Evolutionary conservation across 1,140 invertebrate genomes (phyloP).

Genomic region (Rhopalosiphum padi): DNA sequence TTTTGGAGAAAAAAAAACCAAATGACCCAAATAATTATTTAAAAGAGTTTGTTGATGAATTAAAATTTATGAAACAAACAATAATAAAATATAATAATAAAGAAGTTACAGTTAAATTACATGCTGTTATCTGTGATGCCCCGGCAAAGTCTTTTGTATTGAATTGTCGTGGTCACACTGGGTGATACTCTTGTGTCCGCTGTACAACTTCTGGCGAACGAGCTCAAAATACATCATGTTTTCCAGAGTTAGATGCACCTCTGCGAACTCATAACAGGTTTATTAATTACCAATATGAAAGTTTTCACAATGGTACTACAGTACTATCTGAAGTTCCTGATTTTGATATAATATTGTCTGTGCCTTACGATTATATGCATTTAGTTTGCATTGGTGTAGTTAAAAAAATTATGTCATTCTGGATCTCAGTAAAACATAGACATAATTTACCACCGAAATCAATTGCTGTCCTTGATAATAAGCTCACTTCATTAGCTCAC

Average conservation of each 20-base stretch:
- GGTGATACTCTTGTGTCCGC: neutral
- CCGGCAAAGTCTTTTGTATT: neutral
- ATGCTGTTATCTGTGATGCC: neutral
- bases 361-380: neutral
- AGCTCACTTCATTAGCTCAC: neutral
- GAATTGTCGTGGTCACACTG: neutral
- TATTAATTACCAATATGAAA: neutral
- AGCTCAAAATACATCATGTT: neutral
- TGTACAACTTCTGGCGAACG: neutral
- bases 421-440: neutral
- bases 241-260: neutral
- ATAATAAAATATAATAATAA: neutral
- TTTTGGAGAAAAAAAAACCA: neutral
- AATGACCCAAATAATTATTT: neutral
- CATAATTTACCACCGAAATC: neutral
- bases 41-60: constrained; percentile 1
- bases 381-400: neutral
- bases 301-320: neutral
- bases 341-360: neutral
- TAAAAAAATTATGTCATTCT: neutral
- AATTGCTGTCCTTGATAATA: neutral
- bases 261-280: neutral
- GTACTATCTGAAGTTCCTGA: neutral
- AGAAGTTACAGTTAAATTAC: neutral
- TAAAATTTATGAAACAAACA: neutral